Base-by-base conservation (phyloP, 2,113 vertebrate species). In the Notothenia rossii region DNA sequence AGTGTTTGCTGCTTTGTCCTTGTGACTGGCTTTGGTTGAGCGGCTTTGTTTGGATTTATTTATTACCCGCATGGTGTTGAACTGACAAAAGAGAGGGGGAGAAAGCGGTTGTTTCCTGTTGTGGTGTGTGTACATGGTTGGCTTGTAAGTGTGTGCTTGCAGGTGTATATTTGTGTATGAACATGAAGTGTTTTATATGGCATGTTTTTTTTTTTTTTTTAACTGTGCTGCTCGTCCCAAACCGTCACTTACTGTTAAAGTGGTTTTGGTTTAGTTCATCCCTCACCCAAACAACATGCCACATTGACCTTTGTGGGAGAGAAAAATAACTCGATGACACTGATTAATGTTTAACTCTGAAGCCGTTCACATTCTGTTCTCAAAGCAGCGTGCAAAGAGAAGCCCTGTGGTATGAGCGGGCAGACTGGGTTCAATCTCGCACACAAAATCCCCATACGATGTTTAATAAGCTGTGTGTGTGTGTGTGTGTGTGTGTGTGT, bases 1-100 rank as follows among this genome's bases (percentile, higher is more conserved):
- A 33, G 14, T 76, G 80, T 77, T 49, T 61, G 68, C 59, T 77
- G 73, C 88, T 88, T 81, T 87, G 79, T 87, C 85, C 60, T 82
- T 78, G 22, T 86, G 73, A 79, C 73, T 79, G 87, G 81, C 59
- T 89, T 66, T n/a, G 81, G 84, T 86, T 63, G 75, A 68, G 73
- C 33, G n/a, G 60, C 63, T 89, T 85, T 86, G 82, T 84, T 72
- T 80, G 71, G 73, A 56, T 88, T 84, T 86, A 83, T 86, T 86
- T 86, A 79, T 75, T 69, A 54, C 68, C 49, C 3, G 13, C 77
- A 76, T 87, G 82, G 58, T 83, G 84, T 59, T 86, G 49, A 86
- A 87, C 11, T 72, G 82, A 86, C 59, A 40, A 40, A 40, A 59
- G 58, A 46, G 49, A 43, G 62, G 70, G 8, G 11, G 43, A 66